Evolutionary conservation across 37 sponge, comb jelly and placozoan genomes (phyloP), one percentile per base, ranked within the genome.

Genomic region (Hexactinellida sp.): DNA sequence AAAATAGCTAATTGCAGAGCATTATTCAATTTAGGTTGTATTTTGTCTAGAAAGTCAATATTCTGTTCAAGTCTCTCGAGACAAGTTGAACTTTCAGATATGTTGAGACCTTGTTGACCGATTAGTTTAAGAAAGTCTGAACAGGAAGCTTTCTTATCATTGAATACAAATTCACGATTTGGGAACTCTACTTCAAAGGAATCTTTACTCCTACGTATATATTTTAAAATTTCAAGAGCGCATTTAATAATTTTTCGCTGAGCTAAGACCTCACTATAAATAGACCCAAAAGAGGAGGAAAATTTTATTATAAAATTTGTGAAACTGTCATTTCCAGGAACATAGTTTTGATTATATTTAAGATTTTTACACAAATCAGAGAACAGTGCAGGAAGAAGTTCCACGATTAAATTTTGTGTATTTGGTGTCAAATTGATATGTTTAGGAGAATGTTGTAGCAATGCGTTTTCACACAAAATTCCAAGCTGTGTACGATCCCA

Each of bases 351-450:
- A 28, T n/a, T 63, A 23, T 63, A 63, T 5, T 63, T 63, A 7
- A 63, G 76, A 63, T 63, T 63, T 7, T 63, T 63, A 63, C 76
- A 63, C 34, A 63, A 63, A 63, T 63, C 76, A 63, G 76, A 21
- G 28, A 63, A 25, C 3, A 63, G 34, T 5, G 30, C 13, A 5
- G 76, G 76, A 3, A 63, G 13, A 1, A 63, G 30, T 25, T 63
- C 76, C 3, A 63, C 30, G 5, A 63, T 63, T 25, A 63, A 7
- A 63, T 63, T 28, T 7, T n/a, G 76, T n/a, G 13, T 25, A 7
- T 28, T 23, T 28, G 76, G 76, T 63, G 3, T 63, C 30, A 63
- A n/a, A 32, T 32, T 23, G 3, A 28, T n/a, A 25, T 63, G 76
- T 25, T n/a, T 63, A 28, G 76, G 76, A 28, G 5, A 63, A 63